phyloP scores from a whole-genome alignment of 2,888 invertebrate genomes.

The Azorinus chamasolen region DNA sequence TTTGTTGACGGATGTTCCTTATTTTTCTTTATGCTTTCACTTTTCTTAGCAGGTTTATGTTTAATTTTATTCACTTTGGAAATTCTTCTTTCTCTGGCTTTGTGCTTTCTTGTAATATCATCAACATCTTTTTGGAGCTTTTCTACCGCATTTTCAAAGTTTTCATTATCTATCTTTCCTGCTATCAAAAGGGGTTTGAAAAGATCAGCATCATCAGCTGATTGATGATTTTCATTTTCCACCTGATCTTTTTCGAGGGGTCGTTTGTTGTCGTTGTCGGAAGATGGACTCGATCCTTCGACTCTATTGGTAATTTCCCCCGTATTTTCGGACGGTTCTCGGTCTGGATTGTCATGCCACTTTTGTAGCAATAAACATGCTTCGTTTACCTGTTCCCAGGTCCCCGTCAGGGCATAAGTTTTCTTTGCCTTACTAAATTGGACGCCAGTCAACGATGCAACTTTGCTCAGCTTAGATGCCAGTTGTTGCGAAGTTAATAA shows the following conservation, averaged over 20 bases:
- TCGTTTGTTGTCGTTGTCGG: no score
- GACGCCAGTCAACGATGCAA: slow-evolving; percentile 44
- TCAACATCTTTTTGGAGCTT: slow-evolving; percentile 11
- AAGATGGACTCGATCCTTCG: no score
- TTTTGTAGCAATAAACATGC: slow-evolving; percentile 46
- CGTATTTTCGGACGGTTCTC: slow-evolving; percentile 31
- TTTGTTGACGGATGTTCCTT: no score
- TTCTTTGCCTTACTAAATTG: slow-evolving; percentile 42
- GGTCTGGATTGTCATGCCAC: slow-evolving; percentile 35
- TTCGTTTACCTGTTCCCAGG: slow-evolving; percentile 42
- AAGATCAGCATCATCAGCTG: background rate
- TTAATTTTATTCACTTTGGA: background rate
- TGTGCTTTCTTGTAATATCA: background rate
- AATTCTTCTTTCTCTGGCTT: background rate
- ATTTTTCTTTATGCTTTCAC: no score
- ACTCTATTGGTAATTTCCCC: background rate
- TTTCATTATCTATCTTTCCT: background rate
- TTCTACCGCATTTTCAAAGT: slow-evolving; percentile 1
- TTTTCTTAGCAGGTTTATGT: no score
- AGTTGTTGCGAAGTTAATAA: slow-evolving; percentile 17
- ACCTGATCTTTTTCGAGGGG: no score
- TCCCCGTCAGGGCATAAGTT: slow-evolving; percentile 46
- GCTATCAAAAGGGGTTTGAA: background rate
- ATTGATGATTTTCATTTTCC: no score
- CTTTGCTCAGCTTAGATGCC: slow-evolving; percentile 40